phyloP scores from a whole-genome alignment of 2,888 invertebrate genomes.

The Celastrina argiolus region DNA sequence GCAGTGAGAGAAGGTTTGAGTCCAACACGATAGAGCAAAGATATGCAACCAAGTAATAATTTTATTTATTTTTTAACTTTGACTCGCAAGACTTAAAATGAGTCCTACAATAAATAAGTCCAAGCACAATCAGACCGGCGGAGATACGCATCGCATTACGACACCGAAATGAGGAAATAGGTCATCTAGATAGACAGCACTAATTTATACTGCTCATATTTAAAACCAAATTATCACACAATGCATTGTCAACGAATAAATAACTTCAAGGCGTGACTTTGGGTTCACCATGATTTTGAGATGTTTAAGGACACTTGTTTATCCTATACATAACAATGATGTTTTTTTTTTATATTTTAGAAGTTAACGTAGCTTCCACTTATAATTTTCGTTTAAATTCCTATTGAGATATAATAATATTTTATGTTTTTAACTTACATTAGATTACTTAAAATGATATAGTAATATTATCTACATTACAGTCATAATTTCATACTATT shows the following conservation, averaged over 20 bases:
- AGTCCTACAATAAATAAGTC: slow-evolving; percentile 17
- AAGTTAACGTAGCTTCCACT: too few species aligned
- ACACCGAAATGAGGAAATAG: slow-evolving; percentile 30
- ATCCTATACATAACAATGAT: too few species aligned
- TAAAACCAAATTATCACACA: slow-evolving; percentile 35
- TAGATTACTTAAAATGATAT: too few species aligned
- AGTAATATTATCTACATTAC: too few species aligned
- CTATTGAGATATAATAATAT: too few species aligned
- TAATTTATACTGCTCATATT: slow-evolving; percentile 31
- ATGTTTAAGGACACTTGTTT: not conserved
- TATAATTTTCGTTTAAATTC: too few species aligned
- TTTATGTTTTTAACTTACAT: too few species aligned
- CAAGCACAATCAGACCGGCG: not conserved
- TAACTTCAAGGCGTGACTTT: slow-evolving; percentile 26
- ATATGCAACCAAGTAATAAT: too few species aligned
- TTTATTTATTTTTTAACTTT: too few species aligned
- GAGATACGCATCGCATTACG: slow-evolving; percentile 29
- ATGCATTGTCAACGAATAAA: slow-evolving; percentile 32
- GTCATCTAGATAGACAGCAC: slow-evolving; percentile 34
- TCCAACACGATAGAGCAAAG: too few species aligned
- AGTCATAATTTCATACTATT: too few species aligned
- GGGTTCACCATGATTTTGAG: not conserved
- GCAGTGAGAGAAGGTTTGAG: too few species aligned
- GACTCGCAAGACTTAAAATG: not conserved
- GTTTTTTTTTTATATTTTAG: not conserved